These are phyloP conservation scores for Felis catus DNA, from an alignment of 2,113 vertebrate species.

Conservation along the genomic window F.catus_Fca126_mat1.0 CM031421.1:26131001-26131500, in stretches of 20 bases:
- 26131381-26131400: neutral
- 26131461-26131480: neutral
- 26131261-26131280: neutral
- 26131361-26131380: conserved; percentile 7
- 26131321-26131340: neutral
- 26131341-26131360: neutral
- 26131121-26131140: no score
- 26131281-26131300: neutral
- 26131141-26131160: neutral
- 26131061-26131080: no score
- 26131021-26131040: no score
- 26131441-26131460: neutral
- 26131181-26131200: neutral
- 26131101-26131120: no score
- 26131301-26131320: neutral
- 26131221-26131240: neutral
- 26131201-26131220: neutral
- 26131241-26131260: neutral
- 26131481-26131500: neutral
- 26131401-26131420: neutral
- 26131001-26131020: no score
- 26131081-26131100: no score
- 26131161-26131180: neutral
- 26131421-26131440: neutral
- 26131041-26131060: no score